These are phyloP conservation scores for Somateria mollissima DNA, from an alignment of 2,797 vertebrate genomes.

Conservation along the genomic window DNA sequence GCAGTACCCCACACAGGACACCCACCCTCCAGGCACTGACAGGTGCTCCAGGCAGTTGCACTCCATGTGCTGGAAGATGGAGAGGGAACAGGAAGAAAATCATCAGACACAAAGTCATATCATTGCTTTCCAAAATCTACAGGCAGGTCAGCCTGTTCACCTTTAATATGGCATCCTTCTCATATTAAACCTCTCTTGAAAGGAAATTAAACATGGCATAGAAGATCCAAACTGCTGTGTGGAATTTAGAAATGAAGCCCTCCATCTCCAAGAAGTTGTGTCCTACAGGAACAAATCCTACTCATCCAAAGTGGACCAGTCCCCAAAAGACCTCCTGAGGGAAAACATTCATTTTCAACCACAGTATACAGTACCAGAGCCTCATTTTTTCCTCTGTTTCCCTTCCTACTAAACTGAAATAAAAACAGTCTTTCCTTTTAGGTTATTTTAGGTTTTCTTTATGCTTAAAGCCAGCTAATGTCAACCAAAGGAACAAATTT, in stretches of 20 bases:
- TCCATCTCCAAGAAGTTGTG: not conserved
- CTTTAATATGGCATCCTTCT: not conserved
- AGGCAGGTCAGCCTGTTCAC: not conserved
- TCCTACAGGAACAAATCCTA: not conserved
- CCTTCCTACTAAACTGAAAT: not conserved
- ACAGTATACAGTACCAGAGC: not conserved
- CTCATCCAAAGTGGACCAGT: not conserved
- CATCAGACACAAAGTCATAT: not conserved
- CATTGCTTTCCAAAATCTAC: not conserved
- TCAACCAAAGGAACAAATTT: not conserved
- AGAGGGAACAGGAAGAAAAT: not conserved
- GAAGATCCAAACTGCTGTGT: not conserved
- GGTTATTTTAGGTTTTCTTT: not conserved
- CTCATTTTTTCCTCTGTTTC: not conserved
- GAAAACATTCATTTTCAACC: not conserved
- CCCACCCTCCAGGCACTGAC: accelerated
- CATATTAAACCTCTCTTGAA: too few species aligned
- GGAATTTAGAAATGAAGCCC: not conserved
- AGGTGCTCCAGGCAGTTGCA: not conserved
- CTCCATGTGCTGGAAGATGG: not conserved
- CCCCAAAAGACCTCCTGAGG: not conserved
- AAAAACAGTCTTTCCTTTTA: not conserved
- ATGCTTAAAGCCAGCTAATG: not conserved
- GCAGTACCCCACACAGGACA: accelerated
- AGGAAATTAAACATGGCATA: not conserved